Base-by-base conservation (phyloP, 2,113 vertebrate genomes). In the Sinocyclocheilus grahami region DNA sequence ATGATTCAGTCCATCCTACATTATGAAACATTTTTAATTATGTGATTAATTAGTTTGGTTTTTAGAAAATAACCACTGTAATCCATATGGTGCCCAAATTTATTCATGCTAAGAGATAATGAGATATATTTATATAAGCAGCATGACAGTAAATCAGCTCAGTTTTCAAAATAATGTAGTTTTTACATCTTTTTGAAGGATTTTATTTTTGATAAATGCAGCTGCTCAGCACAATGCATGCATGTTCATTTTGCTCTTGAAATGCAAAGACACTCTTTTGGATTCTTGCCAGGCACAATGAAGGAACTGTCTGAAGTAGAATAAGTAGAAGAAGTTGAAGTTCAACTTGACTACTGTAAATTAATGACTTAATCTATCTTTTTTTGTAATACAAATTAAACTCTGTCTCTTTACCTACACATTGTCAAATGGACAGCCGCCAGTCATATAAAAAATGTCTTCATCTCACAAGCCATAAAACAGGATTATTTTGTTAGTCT, bases 31-130 rank as follows among this genome's bases (percentile, higher is more conserved):
- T 83, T 24, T 12, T 65, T 81, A 81, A 65, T 81, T 81, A 65
- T 18, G 20, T 16, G 58, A 48, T 27, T 76, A 63, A 46, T 77
- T 77, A 48, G 22, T 91, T 91, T 86, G 58, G 90, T 90, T 91
- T 55, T 91, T 90, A 79, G 86, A 89, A 93, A 91, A 90, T 87
- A 93, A 91, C 91, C 84, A 90, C 78, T 86, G 88, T 18, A 65
- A 65, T 67, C 79, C 39, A 82, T 82, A 82, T 67, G 60, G 79
- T 82, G 62, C 37, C 11, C 42, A 67, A 60, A 46, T 42, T 12
- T 63, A 82, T 67, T 67, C 62, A 51, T 4, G n/a, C 62, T 67
- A 82, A 67, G 39, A 82, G 4, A 67, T 67, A 82, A 67, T 82
- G 62, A 80, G 78, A 63, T 67, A 39, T n/a, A 82, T 67, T 30